These are phyloP conservation scores for Heliconius erato DNA, from an alignment of 2,888 invertebrate species.

Conservation along the genomic window DNA sequence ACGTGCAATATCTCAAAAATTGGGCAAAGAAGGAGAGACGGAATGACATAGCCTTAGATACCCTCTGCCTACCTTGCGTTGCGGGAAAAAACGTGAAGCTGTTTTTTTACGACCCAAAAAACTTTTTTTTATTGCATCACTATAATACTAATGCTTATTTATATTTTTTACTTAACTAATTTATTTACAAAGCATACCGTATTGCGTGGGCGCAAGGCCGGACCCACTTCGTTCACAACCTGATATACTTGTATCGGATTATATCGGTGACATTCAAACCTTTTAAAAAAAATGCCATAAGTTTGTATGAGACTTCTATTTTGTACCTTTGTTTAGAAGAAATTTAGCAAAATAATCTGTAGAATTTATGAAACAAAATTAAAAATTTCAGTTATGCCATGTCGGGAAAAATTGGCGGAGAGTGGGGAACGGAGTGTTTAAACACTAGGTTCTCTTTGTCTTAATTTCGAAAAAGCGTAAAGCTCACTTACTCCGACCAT, in stretches of 20 bases:
- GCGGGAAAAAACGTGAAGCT: not conserved
- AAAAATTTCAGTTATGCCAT: not conserved
- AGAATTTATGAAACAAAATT: not conserved
- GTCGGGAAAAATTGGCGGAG: too few relatives aligned
- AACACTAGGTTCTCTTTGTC: too few relatives aligned
- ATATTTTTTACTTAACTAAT: conserved; percentile 6
- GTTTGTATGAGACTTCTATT: not conserved
- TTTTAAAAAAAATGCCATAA: conserved; percentile 3
- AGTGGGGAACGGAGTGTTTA: too few relatives aligned
- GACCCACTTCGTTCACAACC: conserved; percentile 45
- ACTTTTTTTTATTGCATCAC: not conserved
- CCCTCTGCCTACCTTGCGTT: too few relatives aligned
- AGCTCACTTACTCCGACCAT: too few relatives aligned
- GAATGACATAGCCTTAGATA: too few relatives aligned
- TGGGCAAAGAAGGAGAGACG: too few relatives aligned
- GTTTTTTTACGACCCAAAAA: not conserved
- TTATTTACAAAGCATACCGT: conserved; percentile 42
- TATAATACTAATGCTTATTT: not conserved
- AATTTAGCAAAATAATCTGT: not conserved
- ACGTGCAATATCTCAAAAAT: too few relatives aligned
- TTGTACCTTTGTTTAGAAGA: not conserved
- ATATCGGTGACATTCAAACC: conserved; percentile 45
- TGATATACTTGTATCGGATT: conserved; percentile 46
- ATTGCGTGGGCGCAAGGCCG: conserved; percentile 47
- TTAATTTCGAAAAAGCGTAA: too few relatives aligned